A percentile compares a stretch with the other conserved stretches of the same genome.
Conservation (phyloP, 1,140 invertebrate species). For the Araneus ventricosus region DNA sequence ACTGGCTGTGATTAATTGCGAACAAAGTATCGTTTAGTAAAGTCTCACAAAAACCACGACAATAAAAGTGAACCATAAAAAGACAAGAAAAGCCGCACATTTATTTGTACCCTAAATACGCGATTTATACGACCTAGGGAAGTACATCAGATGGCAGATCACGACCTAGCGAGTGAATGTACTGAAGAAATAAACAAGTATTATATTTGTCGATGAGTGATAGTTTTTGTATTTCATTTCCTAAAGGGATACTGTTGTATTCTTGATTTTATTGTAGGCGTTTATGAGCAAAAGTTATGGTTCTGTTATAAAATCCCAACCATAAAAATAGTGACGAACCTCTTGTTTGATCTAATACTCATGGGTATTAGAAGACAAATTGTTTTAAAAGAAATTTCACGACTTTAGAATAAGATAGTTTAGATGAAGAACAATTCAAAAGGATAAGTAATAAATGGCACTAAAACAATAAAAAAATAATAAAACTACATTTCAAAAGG, state of each 20-base stretch:
- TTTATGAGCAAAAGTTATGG: neutral
- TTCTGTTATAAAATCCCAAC: neutral
- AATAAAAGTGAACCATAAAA: constrained; percentile 21
- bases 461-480: no score
- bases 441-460: no score
- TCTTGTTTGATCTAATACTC: neutral
- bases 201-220: neutral
- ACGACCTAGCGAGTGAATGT: neutral
- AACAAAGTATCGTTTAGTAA: constrained; percentile 28
- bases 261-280: neutral
- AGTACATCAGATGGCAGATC: neutral
- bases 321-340: neutral
- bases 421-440: neutral
- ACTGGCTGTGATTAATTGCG: neutral
- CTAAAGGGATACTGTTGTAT: neutral
- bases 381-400: neutral
- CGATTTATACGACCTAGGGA: neutral
- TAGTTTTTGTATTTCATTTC: neutral
- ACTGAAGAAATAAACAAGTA: neutral
- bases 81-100: neutral
- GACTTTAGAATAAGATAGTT: neutral
- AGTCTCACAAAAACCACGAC: neutral
- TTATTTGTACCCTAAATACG: constrained; percentile 4
- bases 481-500: no score
- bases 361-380: neutral